Percentiles rank a stretch among this genome's conserved stretches.
Evolutionary conservation across 2,888 invertebrate species (phyloP).

Genomic region (Eremobia ochroleuca): DNA sequence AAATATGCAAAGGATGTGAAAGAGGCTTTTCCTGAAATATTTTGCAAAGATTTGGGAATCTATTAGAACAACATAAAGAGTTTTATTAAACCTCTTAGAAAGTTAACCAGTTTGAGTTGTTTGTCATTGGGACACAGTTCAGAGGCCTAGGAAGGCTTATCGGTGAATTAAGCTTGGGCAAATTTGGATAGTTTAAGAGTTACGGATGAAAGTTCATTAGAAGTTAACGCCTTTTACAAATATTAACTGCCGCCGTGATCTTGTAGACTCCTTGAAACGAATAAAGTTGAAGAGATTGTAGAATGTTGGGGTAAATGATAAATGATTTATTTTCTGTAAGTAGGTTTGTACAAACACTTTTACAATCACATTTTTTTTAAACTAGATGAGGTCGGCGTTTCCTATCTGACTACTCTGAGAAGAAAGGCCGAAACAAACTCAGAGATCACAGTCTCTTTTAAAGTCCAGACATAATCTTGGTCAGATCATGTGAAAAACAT

Average conservation of each 20-base stretch:
- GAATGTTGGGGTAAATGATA: neutral
- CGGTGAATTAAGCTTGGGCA: conserved; percentile 59
- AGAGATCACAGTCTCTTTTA: too few relatives aligned
- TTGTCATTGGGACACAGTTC: conserved; percentile 67
- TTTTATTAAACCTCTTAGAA: conserved; percentile 65
- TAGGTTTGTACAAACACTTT: too few relatives aligned
- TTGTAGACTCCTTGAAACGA: conserved; percentile 33
- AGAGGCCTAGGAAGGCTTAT: conserved; percentile 63
- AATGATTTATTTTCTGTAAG: too few relatives aligned
- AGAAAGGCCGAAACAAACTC: too few relatives aligned
- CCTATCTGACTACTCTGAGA: too few relatives aligned
- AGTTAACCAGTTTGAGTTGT: conserved; percentile 64
- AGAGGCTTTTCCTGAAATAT: conserved; percentile 52
- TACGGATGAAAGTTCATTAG: conserved; percentile 61
- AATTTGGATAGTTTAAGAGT: conserved; percentile 70
- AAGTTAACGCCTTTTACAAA: conserved; percentile 55
- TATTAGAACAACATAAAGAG: conserved; percentile 66
- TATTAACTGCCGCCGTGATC: conserved; percentile 51
- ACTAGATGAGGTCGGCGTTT: too few relatives aligned
- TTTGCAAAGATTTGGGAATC: conserved; percentile 55
- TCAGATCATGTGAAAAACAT: too few relatives aligned
- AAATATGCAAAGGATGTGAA: conserved; percentile 56
- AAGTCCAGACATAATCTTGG: too few relatives aligned
- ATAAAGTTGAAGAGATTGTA: conserved; percentile 31
- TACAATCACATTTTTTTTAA: too few relatives aligned